Evolutionary conservation across 2,797 vertebrate genomes (phyloP).

Genomic region (Adelosebastes latens): DNA sequence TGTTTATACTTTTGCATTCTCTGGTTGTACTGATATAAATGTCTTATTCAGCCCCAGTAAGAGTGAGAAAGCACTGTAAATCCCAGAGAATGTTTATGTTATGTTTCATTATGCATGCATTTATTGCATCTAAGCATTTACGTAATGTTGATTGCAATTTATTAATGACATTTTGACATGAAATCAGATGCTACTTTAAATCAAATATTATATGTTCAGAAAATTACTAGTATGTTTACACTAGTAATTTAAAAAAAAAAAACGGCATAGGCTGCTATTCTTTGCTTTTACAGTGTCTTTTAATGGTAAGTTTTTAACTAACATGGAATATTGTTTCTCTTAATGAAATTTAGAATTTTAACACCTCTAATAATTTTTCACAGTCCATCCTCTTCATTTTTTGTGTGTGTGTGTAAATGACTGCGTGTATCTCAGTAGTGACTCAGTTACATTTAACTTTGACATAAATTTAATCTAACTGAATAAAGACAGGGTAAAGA

Average conservation of each 20-base stretch:
- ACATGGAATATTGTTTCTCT: not conserved
- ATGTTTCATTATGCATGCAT: not conserved
- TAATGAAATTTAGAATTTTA: not conserved
- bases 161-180: not conserved
- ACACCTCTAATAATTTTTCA: not conserved
- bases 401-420: not conserved
- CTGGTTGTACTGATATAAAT: constrained; percentile 7
- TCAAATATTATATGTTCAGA: not conserved
- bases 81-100: constrained; percentile 2
- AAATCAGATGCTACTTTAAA: not conserved
- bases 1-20: constrained; percentile 1
- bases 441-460: not conserved
- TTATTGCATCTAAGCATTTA: constrained; percentile 9
- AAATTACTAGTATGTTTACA: not conserved
- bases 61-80: constrained; percentile 29
- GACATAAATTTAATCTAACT: constrained; percentile 2
- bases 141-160: not conserved
- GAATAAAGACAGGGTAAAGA: constrained; percentile 2
- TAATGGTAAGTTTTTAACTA: not conserved
- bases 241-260: not conserved
- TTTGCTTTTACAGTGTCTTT: not conserved
- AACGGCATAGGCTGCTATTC: not conserved
- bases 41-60: constrained; percentile 17
- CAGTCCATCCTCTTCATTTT: not conserved
- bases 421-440: not conserved